A percentile compares a stretch with the other conserved stretches of the same genome.
These are phyloP conservation scores for Bellardia bayeri DNA, from an alignment of 2,888 invertebrate species.

Conservation along the genomic window DNA sequence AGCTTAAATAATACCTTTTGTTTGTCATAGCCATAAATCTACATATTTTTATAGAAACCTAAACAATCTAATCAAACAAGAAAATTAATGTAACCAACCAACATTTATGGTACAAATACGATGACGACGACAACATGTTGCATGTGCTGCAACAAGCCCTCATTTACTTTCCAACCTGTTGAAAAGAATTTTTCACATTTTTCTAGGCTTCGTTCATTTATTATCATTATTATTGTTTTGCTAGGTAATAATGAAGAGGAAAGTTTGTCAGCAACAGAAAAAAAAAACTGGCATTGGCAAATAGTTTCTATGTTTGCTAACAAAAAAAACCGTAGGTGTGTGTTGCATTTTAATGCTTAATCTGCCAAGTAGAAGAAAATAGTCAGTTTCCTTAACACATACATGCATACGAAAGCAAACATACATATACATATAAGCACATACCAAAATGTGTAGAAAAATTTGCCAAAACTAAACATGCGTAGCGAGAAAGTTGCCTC, in stretches of 20 bases:
- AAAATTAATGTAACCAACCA: constrained; percentile 42
- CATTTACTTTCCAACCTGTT: constrained; percentile 64
- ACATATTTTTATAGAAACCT: constrained; percentile 12
- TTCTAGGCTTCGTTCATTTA: constrained; percentile 18
- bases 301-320: constrained; percentile 14
- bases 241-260: constrained; percentile 47
- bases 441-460: background rate
- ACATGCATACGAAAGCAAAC: background rate
- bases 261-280: constrained; percentile 43
- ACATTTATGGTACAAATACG: background rate
- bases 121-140: background rate
- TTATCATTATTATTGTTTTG: constrained; percentile 16
- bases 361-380: constrained; percentile 27
- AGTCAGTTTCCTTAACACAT: constrained; percentile 23
- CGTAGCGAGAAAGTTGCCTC: constrained; percentile 67
- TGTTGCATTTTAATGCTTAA: constrained; percentile 39
- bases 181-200: constrained; percentile 46
- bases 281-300: constrained; percentile 25
- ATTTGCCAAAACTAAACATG: constrained; percentile 56
- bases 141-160: constrained; percentile 43
- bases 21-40: background rate
- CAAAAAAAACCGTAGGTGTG: constrained; percentile 56
- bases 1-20: constrained; percentile 29
- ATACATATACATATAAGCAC: background rate
- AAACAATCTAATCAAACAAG: constrained; percentile 42